Evolutionary conservation across 2,888 invertebrate species (phyloP).

Genomic region (Sturmia bella): DNA sequence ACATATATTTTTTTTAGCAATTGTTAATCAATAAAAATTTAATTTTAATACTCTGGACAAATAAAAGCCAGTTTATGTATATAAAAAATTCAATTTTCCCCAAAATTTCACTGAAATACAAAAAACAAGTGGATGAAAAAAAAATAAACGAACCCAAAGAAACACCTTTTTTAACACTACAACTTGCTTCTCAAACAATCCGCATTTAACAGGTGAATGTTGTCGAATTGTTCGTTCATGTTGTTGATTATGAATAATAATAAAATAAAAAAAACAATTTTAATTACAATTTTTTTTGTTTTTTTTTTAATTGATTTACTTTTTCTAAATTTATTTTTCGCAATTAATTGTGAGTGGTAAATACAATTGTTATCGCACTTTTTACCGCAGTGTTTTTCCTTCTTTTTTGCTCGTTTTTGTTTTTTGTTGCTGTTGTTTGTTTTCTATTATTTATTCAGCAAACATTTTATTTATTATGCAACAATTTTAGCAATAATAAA

Average conservation of each 20-base stretch:
- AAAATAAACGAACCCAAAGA: background rate
- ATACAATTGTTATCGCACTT: slow-evolving; percentile 62
- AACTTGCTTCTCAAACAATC: slow-evolving; percentile 3
- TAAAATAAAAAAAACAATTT: slow-evolving; percentile 29
- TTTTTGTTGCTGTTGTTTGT: too few species aligned
- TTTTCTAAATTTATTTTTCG: slow-evolving; percentile 27
- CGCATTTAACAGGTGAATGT: slow-evolving; percentile 28
- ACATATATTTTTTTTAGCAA: too few species aligned
- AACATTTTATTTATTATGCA: slow-evolving; percentile 51
- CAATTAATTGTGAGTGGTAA: slow-evolving; percentile 31
- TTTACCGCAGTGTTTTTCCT: background rate
- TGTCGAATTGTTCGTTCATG: slow-evolving; percentile 1
- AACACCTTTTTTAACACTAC: too few species aligned
- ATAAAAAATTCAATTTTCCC: too few species aligned
- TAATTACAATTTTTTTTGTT: slow-evolving; percentile 31
- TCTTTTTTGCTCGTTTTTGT: too few species aligned
- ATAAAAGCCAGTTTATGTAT: too few species aligned
- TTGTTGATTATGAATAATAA: slow-evolving; percentile 40
- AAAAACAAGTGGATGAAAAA: background rate
- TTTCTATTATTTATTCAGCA: slow-evolving; percentile 13
- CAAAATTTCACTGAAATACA: too few species aligned
- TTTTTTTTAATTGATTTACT: slow-evolving; percentile 27
- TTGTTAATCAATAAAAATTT: too few species aligned
- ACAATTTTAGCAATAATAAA: slow-evolving; percentile 33
- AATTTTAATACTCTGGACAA: too few species aligned